phyloP scores from a whole-genome alignment of 2,113 vertebrate species.

The Setophaga kirtlandii region DNA sequence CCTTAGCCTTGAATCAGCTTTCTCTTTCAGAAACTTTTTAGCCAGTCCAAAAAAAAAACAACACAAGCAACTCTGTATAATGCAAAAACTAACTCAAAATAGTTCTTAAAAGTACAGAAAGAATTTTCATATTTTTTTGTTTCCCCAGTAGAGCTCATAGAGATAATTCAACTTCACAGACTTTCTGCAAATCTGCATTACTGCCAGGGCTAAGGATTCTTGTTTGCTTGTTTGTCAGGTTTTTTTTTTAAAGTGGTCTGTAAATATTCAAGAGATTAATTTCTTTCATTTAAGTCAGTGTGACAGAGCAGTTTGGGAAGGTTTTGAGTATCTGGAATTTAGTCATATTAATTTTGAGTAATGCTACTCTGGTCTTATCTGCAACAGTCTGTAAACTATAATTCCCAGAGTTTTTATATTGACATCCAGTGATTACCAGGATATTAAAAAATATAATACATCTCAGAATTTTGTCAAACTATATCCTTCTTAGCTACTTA shows the following conservation, averaged over 20 bases:
- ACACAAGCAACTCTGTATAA: not conserved
- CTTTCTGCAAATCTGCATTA: not conserved
- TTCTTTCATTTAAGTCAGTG: not conserved
- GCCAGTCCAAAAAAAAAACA: not conserved
- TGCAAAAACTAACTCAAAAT: not conserved
- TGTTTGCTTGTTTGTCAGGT: not conserved
- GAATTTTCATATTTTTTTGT: not conserved
- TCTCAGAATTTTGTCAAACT: not conserved
- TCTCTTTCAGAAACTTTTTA: not conserved
- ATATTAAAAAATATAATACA: not conserved
- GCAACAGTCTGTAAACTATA: not conserved
- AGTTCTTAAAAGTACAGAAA: not conserved
- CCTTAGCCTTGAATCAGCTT: not conserved
- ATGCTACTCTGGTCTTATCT: not conserved
- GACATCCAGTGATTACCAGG: not conserved
- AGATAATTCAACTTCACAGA: not conserved
- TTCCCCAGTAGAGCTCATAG: not conserved
- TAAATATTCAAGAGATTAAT: not conserved
- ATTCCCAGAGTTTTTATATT: not conserved
- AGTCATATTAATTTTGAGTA: not conserved
- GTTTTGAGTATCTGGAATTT: not conserved
- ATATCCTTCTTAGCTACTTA: not conserved
- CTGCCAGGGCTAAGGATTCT: not conserved
- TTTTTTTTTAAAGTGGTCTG: not conserved
- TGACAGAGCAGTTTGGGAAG: not conserved